phyloP scores from a whole-genome alignment of 2,888 invertebrate genomes.

The Leptogaster cylindrica region DNA sequence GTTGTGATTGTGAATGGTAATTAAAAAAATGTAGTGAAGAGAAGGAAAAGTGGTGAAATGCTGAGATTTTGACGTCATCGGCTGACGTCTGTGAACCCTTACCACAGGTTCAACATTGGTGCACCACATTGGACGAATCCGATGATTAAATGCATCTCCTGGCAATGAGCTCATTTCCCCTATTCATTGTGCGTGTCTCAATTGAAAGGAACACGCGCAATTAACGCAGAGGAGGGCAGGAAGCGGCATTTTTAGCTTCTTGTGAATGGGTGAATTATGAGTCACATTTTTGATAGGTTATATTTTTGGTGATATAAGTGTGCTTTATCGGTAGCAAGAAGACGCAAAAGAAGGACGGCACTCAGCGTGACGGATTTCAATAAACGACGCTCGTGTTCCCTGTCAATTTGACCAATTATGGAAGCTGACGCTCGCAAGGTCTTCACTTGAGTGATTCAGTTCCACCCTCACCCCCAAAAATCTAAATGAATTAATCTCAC shows the following conservation, averaged over 20 bases:
- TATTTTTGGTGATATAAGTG: slow-evolving; percentile 14
- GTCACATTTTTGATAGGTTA: slow-evolving; percentile 19
- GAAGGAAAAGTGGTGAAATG: too few relatives aligned
- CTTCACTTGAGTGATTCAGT: slow-evolving; percentile 13
- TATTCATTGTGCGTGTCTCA: slow-evolving; percentile 10
- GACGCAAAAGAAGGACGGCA: slow-evolving; percentile 12
- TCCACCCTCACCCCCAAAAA: not conserved
- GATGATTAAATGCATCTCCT: slow-evolving; percentile 15
- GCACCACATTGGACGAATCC: not conserved
- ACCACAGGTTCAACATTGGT: too few relatives aligned
- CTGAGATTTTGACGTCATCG: not conserved
- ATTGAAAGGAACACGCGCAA: slow-evolving; percentile 36
- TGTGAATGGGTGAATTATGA: slow-evolving; percentile 31
- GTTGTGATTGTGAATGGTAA: too few relatives aligned
- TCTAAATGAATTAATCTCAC: slow-evolving; percentile 30
- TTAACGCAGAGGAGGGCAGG: slow-evolving; percentile 36
- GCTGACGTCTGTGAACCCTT: too few relatives aligned
- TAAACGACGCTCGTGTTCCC: slow-evolving; percentile 35
- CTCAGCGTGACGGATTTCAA: slow-evolving; percentile 34
- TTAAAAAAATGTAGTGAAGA: too few relatives aligned
- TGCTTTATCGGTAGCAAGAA: slow-evolving; percentile 2
- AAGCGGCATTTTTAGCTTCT: slow-evolving; percentile 27
- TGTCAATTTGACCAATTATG: slow-evolving; percentile 36
- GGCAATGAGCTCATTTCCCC: slow-evolving; percentile 13
- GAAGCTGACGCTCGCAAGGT: slow-evolving; percentile 23